Evolutionary conservation across 2,797 vertebrate species (phyloP).

Genomic region (Hemibagrus guttatus): DNA sequence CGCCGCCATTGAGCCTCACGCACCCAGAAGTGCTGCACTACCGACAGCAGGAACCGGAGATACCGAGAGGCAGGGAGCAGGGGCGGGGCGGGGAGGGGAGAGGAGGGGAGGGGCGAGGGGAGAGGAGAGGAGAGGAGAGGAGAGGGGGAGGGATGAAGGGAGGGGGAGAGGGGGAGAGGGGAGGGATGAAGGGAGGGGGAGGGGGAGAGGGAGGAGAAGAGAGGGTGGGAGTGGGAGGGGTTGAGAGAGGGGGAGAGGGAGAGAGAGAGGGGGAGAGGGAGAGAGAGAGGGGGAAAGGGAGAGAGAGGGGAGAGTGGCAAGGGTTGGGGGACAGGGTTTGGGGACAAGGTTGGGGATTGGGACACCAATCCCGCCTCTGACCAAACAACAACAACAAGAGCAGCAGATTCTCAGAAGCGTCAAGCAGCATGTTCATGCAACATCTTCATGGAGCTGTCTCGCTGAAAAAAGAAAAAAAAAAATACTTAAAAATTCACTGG

Average conservation of each 20-base stretch:
- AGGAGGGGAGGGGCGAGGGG: not conserved
- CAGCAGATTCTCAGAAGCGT: slow-evolving; percentile 1
- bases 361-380: slow-evolving; percentile 33
- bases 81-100: not conserved
- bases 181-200: not conserved
- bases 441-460: not conserved
- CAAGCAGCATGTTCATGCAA: not conserved
- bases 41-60: slow-evolving; percentile 11
- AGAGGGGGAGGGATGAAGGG: too few species aligned
- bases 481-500: not conserved
- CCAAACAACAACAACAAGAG: not conserved
- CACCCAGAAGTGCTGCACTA: slow-evolving; percentile 26
- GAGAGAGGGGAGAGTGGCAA: too few species aligned
- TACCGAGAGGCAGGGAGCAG: not conserved
- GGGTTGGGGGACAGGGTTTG: not conserved
- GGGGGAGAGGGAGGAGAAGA: too few species aligned
- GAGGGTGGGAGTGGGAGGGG: too few species aligned
- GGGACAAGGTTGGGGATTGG: too few species aligned
- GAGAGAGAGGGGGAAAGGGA: not conserved
- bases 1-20: slow-evolving; percentile 80
- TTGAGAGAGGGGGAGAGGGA: not conserved
- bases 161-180: not conserved
- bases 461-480: not conserved
- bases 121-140: too few species aligned
- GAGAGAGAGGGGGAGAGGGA: too few species aligned